Base-by-base conservation (phyloP, 2,888 invertebrate genomes). In the Yponomeuta malinellus region DNA sequence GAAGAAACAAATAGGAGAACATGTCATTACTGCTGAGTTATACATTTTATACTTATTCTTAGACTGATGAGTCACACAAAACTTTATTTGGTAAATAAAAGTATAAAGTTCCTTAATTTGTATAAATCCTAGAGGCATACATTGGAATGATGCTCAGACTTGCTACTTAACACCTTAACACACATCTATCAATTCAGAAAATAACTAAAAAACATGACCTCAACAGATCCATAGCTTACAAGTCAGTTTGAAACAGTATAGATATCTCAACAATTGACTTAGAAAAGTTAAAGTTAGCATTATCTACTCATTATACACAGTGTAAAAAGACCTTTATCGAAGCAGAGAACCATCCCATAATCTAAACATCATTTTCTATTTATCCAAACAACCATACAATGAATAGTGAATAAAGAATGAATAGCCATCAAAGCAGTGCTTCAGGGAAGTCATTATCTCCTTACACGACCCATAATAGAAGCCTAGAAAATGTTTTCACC, bases 211-310 rank as follows among this genome's bases (percentile, higher is more conserved):
- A 12, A 43, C 43, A 15, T 2, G 52, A 59, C 15, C 52, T 12
- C 15, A 59, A 59, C 6, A 59, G 15, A 59, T 59, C 52, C 52
- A 59, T 15, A 15, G 12, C 52, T 15, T 15, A 59, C 15, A 59
- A 15, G 15, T 12, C 15, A 59, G 52, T 59, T 59, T 15, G 52
- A 37, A n/a, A 43, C 67, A 67, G 67, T n/a, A 43, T 8, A 43
- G 15, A 67, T 67, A 67, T 67, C 48, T 37, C 67, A 67, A 67
- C 67, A 67, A 67, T 43, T n/a, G 5, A 67, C 37, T 67, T 43
- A 67, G 8, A 67, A 67, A 67, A 67, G 33, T 67, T 59, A 59
- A 59, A 15, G 52, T 59, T 59, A 59, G 12, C 52, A 59, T 59
- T 59, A 59, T 59, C 52, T 59, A 59, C 15, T 12, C 52, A 59